Evolutionary conservation across 2,797 vertebrate species (phyloP).

Genomic region (Clarias laeviceps): DNA sequence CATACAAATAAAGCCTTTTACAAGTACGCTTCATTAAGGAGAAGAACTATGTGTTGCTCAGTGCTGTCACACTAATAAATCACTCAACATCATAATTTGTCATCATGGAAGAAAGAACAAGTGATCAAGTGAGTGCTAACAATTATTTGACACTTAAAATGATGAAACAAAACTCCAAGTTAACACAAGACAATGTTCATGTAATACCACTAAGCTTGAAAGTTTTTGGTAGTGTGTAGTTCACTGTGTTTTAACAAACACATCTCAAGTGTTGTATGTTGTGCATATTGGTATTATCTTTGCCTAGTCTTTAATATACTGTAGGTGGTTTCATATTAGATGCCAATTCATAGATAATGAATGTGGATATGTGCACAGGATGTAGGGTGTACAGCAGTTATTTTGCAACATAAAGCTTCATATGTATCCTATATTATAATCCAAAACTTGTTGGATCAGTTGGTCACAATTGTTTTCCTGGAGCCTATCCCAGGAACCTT

Average conservation of each 20-base stretch:
- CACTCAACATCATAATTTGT: conserved; percentile 42
- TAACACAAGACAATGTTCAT: background rate
- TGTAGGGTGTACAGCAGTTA: background rate
- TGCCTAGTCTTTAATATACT: background rate
- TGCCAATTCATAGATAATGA: background rate
- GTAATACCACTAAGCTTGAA: background rate
- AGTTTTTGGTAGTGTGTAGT: too few relatives aligned
- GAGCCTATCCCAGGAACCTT: too few relatives aligned
- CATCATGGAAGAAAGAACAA: conserved; percentile 36
- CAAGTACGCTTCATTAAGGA: conserved; percentile 48
- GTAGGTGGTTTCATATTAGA: background rate
- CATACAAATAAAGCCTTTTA: conserved; percentile 40
- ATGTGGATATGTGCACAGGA: background rate
- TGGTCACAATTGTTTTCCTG: too few relatives aligned
- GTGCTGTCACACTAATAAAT: conserved; percentile 20
- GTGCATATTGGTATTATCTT: background rate
- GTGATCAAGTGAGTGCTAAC: conserved; percentile 20
- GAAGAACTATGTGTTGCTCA: conserved; percentile 43
- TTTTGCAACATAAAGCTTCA: background rate
- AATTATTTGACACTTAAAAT: background rate
- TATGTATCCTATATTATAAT: background rate
- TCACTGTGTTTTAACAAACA: background rate
- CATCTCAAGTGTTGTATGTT: background rate
- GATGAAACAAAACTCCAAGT: background rate
- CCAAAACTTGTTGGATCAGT: too few relatives aligned